Conservation (phyloP, 2,113 vertebrate genomes). For the Riparia riparia region DNA sequence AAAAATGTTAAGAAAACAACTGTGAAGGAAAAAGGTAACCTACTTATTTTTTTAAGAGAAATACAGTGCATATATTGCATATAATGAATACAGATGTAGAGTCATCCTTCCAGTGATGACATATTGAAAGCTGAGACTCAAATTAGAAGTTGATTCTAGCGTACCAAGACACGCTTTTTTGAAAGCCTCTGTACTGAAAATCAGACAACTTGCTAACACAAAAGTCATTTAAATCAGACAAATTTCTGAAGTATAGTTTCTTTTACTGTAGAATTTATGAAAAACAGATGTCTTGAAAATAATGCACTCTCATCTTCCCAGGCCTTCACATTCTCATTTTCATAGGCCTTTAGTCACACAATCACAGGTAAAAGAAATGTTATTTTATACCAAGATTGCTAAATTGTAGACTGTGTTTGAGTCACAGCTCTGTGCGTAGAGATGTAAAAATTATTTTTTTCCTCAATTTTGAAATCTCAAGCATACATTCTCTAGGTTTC, state of each 20-base stretch:
- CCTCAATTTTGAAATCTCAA: constrained; percentile 9
- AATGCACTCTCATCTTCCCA: neutral
- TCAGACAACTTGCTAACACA: neutral
- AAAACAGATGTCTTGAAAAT: neutral
- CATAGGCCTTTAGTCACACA: neutral
- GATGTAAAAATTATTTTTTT: neutral
- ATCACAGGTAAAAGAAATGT: neutral
- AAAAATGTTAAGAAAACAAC: neutral
- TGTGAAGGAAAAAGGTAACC: neutral
- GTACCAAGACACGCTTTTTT: neutral
- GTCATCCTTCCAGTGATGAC: neutral
- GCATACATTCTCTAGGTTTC: constrained; percentile 11
- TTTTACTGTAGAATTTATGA: neutral
- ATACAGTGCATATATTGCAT: neutral
- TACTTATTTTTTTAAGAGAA: neutral
- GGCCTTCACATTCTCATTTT: neutral
- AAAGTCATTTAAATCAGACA: neutral
- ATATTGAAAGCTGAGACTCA: neutral
- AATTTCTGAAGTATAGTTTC: neutral
- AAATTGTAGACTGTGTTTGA: neutral
- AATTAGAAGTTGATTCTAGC: neutral
- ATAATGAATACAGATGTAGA: neutral
- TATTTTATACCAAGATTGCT: neutral
- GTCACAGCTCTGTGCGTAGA: neutral
- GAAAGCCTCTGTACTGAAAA: neutral